These are phyloP conservation scores for Tamandua tetradactyla DNA, from an alignment of 2,797 vertebrate genomes.

Conservation along the genomic window DNA sequence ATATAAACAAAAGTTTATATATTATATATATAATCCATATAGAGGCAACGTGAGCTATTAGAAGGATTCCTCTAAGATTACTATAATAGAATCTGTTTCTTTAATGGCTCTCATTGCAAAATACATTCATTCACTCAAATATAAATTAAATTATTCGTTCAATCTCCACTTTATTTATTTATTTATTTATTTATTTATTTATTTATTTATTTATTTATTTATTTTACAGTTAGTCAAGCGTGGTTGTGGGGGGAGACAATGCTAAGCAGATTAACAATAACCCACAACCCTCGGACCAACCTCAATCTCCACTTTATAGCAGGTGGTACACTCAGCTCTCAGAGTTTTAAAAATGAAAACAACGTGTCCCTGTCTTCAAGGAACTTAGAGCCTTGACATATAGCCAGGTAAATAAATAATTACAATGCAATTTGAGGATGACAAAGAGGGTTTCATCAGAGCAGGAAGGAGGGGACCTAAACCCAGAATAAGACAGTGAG, in stretches of 20 bases:
- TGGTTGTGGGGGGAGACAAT: too few species aligned
- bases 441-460: neutral
- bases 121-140: slow-evolving; percentile 34
- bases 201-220: too few species aligned
- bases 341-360: slow-evolving; percentile 43
- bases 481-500: slow-evolving; percentile 13
- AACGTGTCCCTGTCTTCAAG: neutral
- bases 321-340: neutral
- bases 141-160: slow-evolving; percentile 5
- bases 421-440: neutral
- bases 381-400: neutral
- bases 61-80: slow-evolving; percentile 40
- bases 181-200: too few species aligned
- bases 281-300: too few species aligned
- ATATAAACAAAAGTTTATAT: slow-evolving; percentile 16
- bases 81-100: neutral
- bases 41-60: slow-evolving; percentile 32
- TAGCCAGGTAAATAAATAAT: neutral
- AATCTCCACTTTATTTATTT: neutral
- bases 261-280: too few species aligned
- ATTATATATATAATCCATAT: neutral
- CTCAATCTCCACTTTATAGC: neutral
- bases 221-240: too few species aligned
- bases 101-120: slow-evolving; percentile 30
- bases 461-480: neutral